Evolutionary conservation across 2,888 invertebrate species (phyloP), one percentile per base, ranked within the genome.

Genomic region (Habroteleia sp.): DNA sequence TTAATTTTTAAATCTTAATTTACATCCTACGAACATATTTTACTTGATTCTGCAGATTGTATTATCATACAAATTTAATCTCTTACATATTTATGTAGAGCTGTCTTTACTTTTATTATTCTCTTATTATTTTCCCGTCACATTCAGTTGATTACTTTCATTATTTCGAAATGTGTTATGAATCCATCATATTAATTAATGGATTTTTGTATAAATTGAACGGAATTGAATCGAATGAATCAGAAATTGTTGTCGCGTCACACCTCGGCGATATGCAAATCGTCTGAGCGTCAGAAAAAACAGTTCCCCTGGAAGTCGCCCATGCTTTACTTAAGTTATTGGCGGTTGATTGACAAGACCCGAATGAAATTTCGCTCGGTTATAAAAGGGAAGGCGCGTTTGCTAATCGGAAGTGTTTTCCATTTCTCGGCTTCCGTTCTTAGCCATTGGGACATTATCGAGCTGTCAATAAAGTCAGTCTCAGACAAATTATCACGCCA

Each of bases 381-480:
- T 46, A 46, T 44, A 35, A 62, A 52, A 37, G 33, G 25, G 31
- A 71, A 46, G 58, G 52, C 29, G 50, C 54, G 66, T 29, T 14
- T 8, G 58, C 69, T 76, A 74, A 76, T 76, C 73, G 69, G 46
- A 74, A 74, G 65, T 65, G 33, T 62, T 73, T 69, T 69, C 54
- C 63, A 54, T 73, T 56, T 72, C 62, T 72, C 37, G 5, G 23
- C 31, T 63, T 60, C 37, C 52, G 35, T 11, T 54, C 23, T 27
- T 17, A 27, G 23, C 44, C 62, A 42, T 31, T 37, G 54, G 66
- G 69, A 71, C 72, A 76, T 77, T 74, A 77, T 77, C 69, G 71
- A 76, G 48, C 76, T 77, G 77, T 77, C 75, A 76, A 74, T 78
- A 78, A 76, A 65, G 63, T 50, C 66, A 46, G 62, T 56, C 71